Conservation (phyloP, 1,140 invertebrate species). For the Magallana ariakensis region DNA sequence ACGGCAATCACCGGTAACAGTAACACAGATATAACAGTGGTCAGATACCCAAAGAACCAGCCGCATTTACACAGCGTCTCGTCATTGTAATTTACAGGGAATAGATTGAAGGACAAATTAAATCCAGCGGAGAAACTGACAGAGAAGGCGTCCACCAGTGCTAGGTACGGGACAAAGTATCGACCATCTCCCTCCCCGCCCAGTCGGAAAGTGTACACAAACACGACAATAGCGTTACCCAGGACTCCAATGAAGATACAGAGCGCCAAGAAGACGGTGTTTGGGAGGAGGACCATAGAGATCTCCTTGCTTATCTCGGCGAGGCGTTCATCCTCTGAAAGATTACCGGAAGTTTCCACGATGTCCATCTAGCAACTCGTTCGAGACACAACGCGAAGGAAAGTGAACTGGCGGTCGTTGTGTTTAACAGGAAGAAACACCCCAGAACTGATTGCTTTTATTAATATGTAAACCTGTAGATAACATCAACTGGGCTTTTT, state of each 20-base stretch:
- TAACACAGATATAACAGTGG: not conserved
- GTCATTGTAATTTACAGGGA: not conserved
- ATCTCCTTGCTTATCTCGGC: not conserved
- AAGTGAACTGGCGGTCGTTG: no score
- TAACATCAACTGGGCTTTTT: no score
- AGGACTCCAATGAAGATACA: slow-evolving; percentile 23
- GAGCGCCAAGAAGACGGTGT: not conserved
- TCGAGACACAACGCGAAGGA: no score
- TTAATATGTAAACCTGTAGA: no score
- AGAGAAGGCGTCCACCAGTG: slow-evolving; percentile 18
- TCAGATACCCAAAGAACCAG: not conserved
- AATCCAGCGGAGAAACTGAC: not conserved
- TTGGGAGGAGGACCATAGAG: not conserved
- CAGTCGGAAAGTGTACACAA: slow-evolving; percentile 1
- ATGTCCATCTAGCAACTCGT: no score
- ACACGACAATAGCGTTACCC: slow-evolving; percentile 24
- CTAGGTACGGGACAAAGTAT: slow-evolving; percentile 39
- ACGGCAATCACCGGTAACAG: slow-evolving; percentile 18
- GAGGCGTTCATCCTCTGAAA: no score
- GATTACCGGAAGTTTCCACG: no score
- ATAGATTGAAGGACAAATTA: not conserved
- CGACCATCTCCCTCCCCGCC: not conserved
- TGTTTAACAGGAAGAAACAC: no score
- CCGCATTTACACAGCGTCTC: not conserved
- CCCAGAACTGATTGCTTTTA: no score